Conservation (phyloP, 2,888 invertebrate genomes). For the Lysandra bellargus region DNA sequence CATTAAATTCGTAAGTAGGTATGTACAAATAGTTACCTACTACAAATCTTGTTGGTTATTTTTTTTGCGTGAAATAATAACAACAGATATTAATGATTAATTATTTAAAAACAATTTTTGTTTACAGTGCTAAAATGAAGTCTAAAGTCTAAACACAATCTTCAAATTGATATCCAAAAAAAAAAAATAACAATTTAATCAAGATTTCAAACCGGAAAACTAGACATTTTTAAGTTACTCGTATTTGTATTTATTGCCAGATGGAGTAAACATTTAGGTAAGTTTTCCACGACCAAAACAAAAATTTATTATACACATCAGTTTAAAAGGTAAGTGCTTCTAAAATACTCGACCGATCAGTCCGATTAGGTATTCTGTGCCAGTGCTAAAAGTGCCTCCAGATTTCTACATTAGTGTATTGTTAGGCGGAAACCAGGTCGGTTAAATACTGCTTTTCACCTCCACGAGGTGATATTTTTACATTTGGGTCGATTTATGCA, state of each 20-base stretch:
- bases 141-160: background rate
- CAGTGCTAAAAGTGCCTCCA: constrained; percentile 56
- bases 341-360: constrained; percentile 47
- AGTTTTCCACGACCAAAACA: background rate
- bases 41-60: background rate
- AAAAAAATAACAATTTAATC: background rate
- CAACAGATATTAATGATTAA: background rate
- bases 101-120: too few relatives aligned
- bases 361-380: constrained; percentile 48
- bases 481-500: constrained; percentile 45
- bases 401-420: constrained; percentile 47
- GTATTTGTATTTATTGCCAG: background rate
- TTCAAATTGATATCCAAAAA: background rate
- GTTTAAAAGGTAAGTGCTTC: constrained; percentile 44
- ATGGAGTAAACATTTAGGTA: background rate
- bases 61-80: background rate
- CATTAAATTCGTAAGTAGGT: too few relatives aligned
- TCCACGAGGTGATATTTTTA: constrained; percentile 47
- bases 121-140: background rate
- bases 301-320: background rate
- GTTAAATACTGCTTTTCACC: constrained; percentile 50
- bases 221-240: background rate
- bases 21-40: too few relatives aligned
- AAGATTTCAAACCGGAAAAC: background rate
- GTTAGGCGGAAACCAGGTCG: constrained; percentile 52